Base-by-base conservation (phyloP, 2,113 vertebrate species). In the Erpornis zantholeuca region DNA sequence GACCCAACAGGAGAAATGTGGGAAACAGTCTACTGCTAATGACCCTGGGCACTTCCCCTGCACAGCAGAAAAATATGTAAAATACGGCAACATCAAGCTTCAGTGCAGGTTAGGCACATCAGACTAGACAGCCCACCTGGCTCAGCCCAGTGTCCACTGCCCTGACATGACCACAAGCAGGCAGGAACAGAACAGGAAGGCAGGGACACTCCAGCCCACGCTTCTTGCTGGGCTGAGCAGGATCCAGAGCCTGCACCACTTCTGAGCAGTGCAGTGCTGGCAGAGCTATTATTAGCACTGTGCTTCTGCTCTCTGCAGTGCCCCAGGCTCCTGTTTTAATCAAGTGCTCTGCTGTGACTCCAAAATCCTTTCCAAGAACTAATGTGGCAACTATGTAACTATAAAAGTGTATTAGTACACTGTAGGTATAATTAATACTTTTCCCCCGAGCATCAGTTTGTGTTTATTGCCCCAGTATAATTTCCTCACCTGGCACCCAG, bases 51-150 rank as follows among this genome's bases (percentile, higher is more conserved):
- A 15, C 20, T 31, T 69, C 5, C 45, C 16, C 42, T 9, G 13
- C 56, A 23, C 0, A 0, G 56, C 38, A 28, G n/a, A 21, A n/a
- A 40, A 61, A 35, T 12, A 28, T 1, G 20, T 25, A 44, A 42
- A 82, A 36, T 20, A n/a, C 1, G 9, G 50, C 29, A 38, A 52
- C 33, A 42, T 13, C 38, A 20, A 49, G 22, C 40, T 68, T 54
- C 59, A 35, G 31, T 11, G 54, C 25, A 14, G 35, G 13, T 25
- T 14, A 29, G 35, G 52, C 76, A 28, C 12, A 59, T 59, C 72
- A 76, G 42, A 60, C 3, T 47, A 87, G 63, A 36, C 25, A 49
- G 53, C 18, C 31, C 38, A 22, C 5, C 25, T 44, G 35, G 47
- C n/a, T 66, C 27, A 57, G 63, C 36, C 31, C 52, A 56, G 33